Base-by-base conservation (phyloP, 2,113 vertebrate genomes). In the Coryphaenoides rupestris region DNA sequence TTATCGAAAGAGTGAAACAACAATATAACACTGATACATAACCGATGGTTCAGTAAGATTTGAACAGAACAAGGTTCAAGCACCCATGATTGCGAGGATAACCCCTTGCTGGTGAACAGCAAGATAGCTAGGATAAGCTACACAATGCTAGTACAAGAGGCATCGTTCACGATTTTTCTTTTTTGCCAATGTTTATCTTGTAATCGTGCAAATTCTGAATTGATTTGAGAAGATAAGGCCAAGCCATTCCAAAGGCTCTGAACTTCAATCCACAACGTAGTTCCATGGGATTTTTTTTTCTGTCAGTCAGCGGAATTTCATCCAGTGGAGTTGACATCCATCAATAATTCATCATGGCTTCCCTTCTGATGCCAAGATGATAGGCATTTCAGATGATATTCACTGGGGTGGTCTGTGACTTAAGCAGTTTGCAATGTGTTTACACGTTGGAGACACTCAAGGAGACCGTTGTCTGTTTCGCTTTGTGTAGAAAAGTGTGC, bases 321-420 rank as follows among this genome's bases (percentile, higher is more conserved):
- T 76, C 75, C 65, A 22, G 21, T 52, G 61, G 63, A 47, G 62
- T 33, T 47, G 52, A 75, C 61, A 77, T 63, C 67, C 78, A 87
- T 85, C 66, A 70, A 87, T 85, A 74, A 83, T 85, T 83, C 72
- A 87, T 80, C 66, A 75, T 72, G 64, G 68, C 72, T 69, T 79
- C 75, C 70, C 28, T 70, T 73, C 63, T 74, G 75, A 80, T 73
- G 77, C 73, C 49, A 26, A 67, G 73, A 80, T 76, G 79, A 77
- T 83, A 77, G 80, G 66, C 75, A 78, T 72, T 80, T 72, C 78
- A 74, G 76, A 80, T 78, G 68, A 66, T 66, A 83, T 78, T 52
- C 63, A 63, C 68, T 58, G 60, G 63, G 68, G 69, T 69, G 77
- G 83, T 84, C 75, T 78, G 78, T 81, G 69, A 75, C 63, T 79